Base-by-base conservation (phyloP, 2,797 vertebrate genomes). In the Manis pentadactyla region DNA sequence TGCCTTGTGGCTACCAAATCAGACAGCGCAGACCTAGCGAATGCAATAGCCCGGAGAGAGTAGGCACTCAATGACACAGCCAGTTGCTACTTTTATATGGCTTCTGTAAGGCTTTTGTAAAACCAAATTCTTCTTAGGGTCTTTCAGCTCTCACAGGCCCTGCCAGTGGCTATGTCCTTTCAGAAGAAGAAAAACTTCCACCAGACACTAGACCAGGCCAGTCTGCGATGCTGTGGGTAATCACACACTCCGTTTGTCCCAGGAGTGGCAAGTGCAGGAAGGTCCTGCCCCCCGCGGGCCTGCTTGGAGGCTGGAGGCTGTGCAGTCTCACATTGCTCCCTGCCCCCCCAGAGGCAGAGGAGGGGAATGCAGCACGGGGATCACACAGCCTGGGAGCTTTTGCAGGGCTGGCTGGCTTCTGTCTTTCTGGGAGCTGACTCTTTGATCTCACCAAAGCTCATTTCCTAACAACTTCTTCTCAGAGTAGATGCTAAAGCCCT, bases 241-340 rank as follows among this genome's bases (percentile, higher is more conserved):
- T 31, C 0, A 6, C 86, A 84, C 75, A 25, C 84, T 92, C 29
- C 4, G 1, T 96, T 89, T 97, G 92, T 94, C 95, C 95, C 59
- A 0, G 0, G 4, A 64, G 79, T 10, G 73, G 69, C 46, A 51
- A 19, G 90, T 31, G 68, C 57, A 81, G 95, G 87, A 86, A 64
- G 49, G 13, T 63, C 2, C 0, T 9, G 9, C 74, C 95, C 61
- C 49, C 25, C 42, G 94, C 46, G 61, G 95, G 74, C 90, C 94
- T 79, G 79, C 18, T 75, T 73, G 49, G 96, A 90, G 94, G 73
- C 83, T 8, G 7, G 86, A 77, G 46, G 34, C 46, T 39, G 37
- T 63, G 12, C 18, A 8, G 25, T 25, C 64, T 27, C 64, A 59
- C 0, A 0, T 74, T 68, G 89, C 89, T 88, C 92, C 85, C 90